Base-by-base conservation (phyloP, 2,888 invertebrate genomes). In the Xanthia icteritia region DNA sequence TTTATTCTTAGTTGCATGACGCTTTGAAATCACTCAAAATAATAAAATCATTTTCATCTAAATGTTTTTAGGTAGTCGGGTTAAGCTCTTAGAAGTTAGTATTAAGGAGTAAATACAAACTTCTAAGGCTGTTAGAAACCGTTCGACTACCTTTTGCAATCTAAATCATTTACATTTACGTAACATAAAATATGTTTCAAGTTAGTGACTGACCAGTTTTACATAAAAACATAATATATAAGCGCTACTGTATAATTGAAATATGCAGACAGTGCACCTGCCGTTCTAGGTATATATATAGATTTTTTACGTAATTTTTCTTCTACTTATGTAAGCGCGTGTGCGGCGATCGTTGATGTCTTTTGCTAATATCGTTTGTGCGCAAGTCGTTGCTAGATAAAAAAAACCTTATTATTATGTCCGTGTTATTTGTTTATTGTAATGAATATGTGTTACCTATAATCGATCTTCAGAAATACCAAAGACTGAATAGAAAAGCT, bases 321-420 rank as follows among this genome's bases (percentile, higher is more conserved):
- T 13, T 39, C 8, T 9, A 20, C 13, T 51, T 69, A 73, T n/a
- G 27, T 79, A 64, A 81, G 65, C 13, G 51, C 42, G 20, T 67
- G 42, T 78, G 77, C 73, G 48, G 80, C 66, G 79, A 77, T 82
- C 92, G 93, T 93, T 91, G 91, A 93, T 89, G 91, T 93, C 93
- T 93, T 92, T 91, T 90, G 69, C 80, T 77, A 76, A 77, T 83
- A 87, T 79, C 76, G 39, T n/a, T 69, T 76, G 45, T 81, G 86
- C 86, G 84, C 87, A 73, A 31, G 72, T 72, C 54, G 3, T 39
- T 27, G 17, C 4, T 42, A 31, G 9, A 8, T 60, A 63, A 31
- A 51, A n/a, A 66, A 67, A 15, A 23, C 0, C 5, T 9, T 51
- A 27, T 23, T 17, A 51, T 51, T 23, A 23, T n/a, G n/a, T n/a